Conservation (phyloP, 64 coral and sea anemone genomes). For the Montipora capricornis region DNA sequence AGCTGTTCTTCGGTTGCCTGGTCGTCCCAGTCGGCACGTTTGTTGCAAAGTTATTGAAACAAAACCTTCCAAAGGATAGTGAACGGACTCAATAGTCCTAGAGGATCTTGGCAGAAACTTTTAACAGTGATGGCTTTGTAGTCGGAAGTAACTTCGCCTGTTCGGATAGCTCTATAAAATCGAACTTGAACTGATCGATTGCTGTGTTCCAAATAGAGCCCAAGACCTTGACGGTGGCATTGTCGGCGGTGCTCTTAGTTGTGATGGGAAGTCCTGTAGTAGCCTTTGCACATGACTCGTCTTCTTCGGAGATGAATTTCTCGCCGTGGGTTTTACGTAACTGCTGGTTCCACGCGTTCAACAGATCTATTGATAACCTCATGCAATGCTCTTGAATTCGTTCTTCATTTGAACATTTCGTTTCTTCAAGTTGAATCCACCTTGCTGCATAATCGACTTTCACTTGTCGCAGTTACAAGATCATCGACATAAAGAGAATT, state of each 20-base stretch:
- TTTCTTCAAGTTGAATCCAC: too few relatives aligned
- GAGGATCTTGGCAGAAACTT: background rate
- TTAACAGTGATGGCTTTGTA: slow-evolving; percentile 51
- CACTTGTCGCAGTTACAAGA: too few relatives aligned
- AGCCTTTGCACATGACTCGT: slow-evolving; percentile 34
- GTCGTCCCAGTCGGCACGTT: slow-evolving; percentile 15
- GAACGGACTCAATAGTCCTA: slow-evolving; percentile 34
- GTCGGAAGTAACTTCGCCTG: slow-evolving; percentile 50
- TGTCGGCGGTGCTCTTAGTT: background rate
- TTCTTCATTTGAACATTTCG: too few relatives aligned
- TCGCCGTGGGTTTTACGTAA: too few relatives aligned
- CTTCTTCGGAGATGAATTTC: slow-evolving; percentile 6
- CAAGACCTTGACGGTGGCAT: slow-evolving; percentile 22
- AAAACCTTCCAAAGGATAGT: background rate
- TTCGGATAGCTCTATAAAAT: slow-evolving; percentile 32
- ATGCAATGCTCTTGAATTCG: too few relatives aligned
- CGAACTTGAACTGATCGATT: slow-evolving; percentile 46
- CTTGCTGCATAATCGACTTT: too few relatives aligned
- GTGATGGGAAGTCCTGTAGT: background rate
- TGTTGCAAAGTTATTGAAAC: background rate
- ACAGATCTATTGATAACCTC: too few relatives aligned
- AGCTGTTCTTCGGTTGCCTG: too few relatives aligned
- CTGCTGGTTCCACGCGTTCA: too few relatives aligned
- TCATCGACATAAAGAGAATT: too few relatives aligned
- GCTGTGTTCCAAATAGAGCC: slow-evolving; percentile 56